Conservation (phyloP, 2,888 invertebrate genomes). For the Apantesis nais region DNA sequence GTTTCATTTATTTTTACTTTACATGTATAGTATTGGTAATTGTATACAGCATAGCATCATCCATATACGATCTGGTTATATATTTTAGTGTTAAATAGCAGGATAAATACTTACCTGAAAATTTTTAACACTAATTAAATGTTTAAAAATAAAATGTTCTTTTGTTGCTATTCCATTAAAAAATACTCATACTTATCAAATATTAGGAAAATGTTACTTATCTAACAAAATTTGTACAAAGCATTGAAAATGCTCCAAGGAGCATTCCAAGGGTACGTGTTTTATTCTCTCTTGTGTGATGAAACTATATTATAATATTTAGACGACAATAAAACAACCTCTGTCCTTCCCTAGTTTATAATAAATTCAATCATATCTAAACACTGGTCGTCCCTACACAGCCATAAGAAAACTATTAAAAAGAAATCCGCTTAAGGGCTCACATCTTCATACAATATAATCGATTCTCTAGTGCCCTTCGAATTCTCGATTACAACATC, state of each 20-base stretch:
- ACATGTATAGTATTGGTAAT: too few species aligned
- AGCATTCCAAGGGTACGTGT: background rate
- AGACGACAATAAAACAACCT: slow-evolving; percentile 9
- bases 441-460: slow-evolving; percentile 69
- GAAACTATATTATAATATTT: slow-evolving; percentile 1
- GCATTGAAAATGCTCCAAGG: background rate
- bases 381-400: slow-evolving; percentile 46
- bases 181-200: too few species aligned
- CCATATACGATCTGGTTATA: too few species aligned
- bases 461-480: slow-evolving; percentile 78
- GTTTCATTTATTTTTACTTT: too few species aligned
- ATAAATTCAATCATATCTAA: slow-evolving; percentile 49
- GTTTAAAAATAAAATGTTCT: too few species aligned
- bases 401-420: slow-evolving; percentile 73
- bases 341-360: slow-evolving; percentile 18
- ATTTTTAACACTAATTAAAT: too few species aligned
- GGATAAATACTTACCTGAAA: too few species aligned
- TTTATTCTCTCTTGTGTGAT: slow-evolving; percentile 3
- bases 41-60: too few species aligned
- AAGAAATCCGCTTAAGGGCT: slow-evolving; percentile 78
- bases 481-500: slow-evolving; percentile 77
- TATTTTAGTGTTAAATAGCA: too few species aligned
- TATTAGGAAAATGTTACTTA: too few species aligned
- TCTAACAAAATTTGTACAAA: too few species aligned
- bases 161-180: too few species aligned